Percentiles rank a stretch among this genome's conserved stretches.
These are phyloP conservation scores for Hipparchia semele DNA, from an alignment of 2,888 invertebrate genomes.

Conservation along the genomic window DNA sequence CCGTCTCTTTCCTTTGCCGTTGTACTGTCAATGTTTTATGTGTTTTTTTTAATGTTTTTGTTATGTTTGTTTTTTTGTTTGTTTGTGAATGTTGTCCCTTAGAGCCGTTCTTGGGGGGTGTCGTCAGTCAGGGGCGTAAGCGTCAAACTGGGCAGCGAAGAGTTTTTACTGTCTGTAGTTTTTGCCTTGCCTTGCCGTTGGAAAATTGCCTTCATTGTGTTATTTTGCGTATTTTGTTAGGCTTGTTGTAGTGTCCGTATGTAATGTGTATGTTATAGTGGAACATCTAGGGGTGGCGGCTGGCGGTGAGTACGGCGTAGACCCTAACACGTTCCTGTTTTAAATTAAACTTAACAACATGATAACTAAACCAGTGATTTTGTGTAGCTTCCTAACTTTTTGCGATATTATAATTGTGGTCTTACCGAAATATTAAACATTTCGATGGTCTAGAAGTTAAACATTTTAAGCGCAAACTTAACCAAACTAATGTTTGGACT, in stretches of 20 bases:
- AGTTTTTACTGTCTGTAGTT: conserved; percentile 58
- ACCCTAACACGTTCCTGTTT: conserved; percentile 51
- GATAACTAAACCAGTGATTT: conserved; percentile 54
- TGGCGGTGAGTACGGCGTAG: conserved; percentile 70
- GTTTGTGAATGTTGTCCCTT: conserved; percentile 74
- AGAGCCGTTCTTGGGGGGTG: conserved; percentile 64
- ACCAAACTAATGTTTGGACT: too few relatives aligned
- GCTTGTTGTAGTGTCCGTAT: conserved; percentile 77
- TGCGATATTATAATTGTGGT: conserved; percentile 63
- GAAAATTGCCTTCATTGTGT: conserved; percentile 70
- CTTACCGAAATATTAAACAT: conserved; percentile 8
- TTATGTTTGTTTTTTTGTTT: conserved; percentile 51
- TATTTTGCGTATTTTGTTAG: conserved; percentile 76
- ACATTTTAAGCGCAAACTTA: too few relatives aligned
- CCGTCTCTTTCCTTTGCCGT: conserved; percentile 70
- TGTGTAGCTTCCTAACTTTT: conserved; percentile 67
- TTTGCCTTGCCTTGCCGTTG: conserved; percentile 69
- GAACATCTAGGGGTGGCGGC: conserved; percentile 51
- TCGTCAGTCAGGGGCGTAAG: conserved; percentile 68
- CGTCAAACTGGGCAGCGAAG: conserved; percentile 67
- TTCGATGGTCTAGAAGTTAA: neutral
- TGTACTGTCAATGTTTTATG: conserved; percentile 66
- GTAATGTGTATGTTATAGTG: conserved; percentile 63
- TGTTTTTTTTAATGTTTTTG: conserved; percentile 57
- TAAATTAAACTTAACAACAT: conserved; percentile 47